phyloP scores from a whole-genome alignment of 2,797 vertebrate species.

The Gymnodraco acuticeps region DNA sequence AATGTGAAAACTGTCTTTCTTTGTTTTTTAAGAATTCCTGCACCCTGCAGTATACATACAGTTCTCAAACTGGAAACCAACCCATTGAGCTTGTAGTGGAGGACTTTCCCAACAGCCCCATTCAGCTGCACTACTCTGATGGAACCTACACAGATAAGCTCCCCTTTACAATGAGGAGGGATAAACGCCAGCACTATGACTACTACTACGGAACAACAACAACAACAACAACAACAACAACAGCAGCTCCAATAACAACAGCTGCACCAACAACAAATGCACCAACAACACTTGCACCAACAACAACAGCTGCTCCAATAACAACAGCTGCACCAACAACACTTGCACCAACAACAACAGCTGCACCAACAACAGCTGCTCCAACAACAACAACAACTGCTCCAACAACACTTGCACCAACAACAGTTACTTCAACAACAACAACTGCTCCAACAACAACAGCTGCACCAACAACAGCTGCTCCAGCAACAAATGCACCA shows the following conservation, averaged over 20 bases:
- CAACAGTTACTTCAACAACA: background rate
- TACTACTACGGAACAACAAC: too few species aligned
- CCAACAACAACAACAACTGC: too few species aligned
- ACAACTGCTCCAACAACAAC: background rate
- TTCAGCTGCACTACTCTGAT: conserved; percentile 46
- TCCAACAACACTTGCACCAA: background rate
- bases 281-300: background rate
- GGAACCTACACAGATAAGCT: background rate
- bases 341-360: too few species aligned
- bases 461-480: background rate
- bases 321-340: too few species aligned
- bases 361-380: too few species aligned
- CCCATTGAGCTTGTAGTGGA: conserved; percentile 59
- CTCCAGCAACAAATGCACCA: background rate
- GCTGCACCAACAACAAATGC: background rate
- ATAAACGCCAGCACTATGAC: background rate
- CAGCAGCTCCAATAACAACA: background rate
- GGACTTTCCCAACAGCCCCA: conserved; percentile 49
- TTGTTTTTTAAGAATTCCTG: conserved; percentile 52
- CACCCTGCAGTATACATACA: conserved; percentile 7
- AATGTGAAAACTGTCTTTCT: background rate
- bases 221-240: too few species aligned
- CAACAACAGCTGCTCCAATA: too few species aligned
- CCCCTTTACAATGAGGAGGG: background rate
- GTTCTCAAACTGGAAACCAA: fast-evolving